These are phyloP conservation scores for Meandrusa payeni DNA, from an alignment of 2,888 invertebrate genomes.

Conservation along the genomic window DNA sequence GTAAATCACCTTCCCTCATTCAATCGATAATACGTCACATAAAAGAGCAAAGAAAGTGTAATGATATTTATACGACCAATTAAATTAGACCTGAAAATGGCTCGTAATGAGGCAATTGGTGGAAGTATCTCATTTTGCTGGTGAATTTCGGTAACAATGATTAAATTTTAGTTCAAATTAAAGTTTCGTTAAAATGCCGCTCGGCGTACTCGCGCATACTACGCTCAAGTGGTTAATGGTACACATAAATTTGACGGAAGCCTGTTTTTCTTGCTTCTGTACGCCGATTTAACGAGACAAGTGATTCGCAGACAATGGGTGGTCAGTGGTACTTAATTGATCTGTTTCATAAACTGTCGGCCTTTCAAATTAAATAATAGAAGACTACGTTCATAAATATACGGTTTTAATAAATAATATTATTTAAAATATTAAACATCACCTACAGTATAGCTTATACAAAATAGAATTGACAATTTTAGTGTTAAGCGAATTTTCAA, in stretches of 20 bases:
- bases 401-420: background rate
- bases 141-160: slow-evolving; percentile 49
- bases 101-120: slow-evolving; percentile 61
- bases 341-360: slow-evolving; percentile 42
- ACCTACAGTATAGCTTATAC: too few relatives aligned
- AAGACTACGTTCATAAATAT: slow-evolving; percentile 2
- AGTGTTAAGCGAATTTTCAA: too few relatives aligned
- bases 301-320: slow-evolving; percentile 67
- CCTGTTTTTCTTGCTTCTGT: slow-evolving; percentile 45
- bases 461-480: too few relatives aligned
- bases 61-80: slow-evolving; percentile 59
- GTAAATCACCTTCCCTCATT: slow-evolving; percentile 38
- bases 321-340: slow-evolving; percentile 53
- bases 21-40: slow-evolving; percentile 40
- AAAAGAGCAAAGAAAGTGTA: slow-evolving; percentile 42
- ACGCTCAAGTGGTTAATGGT: slow-evolving; percentile 57
- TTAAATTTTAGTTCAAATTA: slow-evolving; percentile 54
- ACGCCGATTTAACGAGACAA: slow-evolving; percentile 58
- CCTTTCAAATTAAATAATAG: slow-evolving; percentile 21
- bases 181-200: slow-evolving; percentile 68
- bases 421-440: too few relatives aligned
- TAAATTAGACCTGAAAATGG: slow-evolving; percentile 58
- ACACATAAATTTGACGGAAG: slow-evolving; percentile 60
- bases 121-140: slow-evolving; percentile 41
- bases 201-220: slow-evolving; percentile 38